Evolutionary conservation across 1,140 invertebrate genomes (phyloP), one percentile per base, ranked within the genome.

Genomic region (Liolophura sinensis): DNA sequence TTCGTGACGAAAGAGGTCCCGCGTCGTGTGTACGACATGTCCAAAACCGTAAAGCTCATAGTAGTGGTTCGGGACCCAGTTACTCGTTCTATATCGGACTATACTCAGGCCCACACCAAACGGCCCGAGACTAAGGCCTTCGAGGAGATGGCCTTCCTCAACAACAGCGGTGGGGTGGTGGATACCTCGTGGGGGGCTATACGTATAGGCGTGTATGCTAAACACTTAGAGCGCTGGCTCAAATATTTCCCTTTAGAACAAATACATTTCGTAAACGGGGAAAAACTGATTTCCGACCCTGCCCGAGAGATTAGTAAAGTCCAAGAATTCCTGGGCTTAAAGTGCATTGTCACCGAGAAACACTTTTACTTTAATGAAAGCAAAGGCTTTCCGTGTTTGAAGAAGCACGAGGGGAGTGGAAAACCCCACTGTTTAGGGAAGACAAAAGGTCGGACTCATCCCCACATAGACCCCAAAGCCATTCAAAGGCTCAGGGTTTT

Each of bases 331-430:
- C 86, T 98, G 16, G 91, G 91, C 0, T 82, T 97, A 9, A 91
- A 92, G 73, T 87, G 88, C n/a, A 89, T 93, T 18, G 92, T 97
- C 57, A 93, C 90, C 9, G 92, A 95, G 65, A 92, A 93, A 75
- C 91, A 97, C 82, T 97, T 98, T 84, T 95, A 94, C 81, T 95
- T 96, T 82, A 96, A 97, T 84, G 89, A 92, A 4, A 94, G 93
- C 6, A 96, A 97, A 84, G 94, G 95, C 0, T 98, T 97, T 82
- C 95, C 94, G 0, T 98, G 95, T 81, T 86, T 97, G 7, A 89
- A 92, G 72, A 95, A 94, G 77, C 67, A 70, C 24, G 91, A 93
- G 74, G 89, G 89, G 1, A 88, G 88, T n/a, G 89, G 91, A 1
- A 90, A 88, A 15, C 92, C 92, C 0, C 93, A 96, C 77, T 97